Evolutionary conservation across 2,888 invertebrate genomes (phyloP).

Genomic region (Zele albiditarsus): DNA sequence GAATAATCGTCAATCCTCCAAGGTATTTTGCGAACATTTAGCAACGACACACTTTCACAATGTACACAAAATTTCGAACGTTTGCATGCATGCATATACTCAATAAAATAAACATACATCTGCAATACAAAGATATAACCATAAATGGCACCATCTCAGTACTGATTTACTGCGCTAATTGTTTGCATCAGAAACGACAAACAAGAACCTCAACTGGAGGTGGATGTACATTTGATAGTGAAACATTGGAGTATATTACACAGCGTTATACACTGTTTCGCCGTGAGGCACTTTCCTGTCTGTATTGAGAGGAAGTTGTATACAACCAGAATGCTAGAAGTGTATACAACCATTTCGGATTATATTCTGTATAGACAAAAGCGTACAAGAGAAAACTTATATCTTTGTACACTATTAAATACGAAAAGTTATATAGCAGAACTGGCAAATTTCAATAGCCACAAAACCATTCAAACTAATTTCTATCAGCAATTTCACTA

Average conservation of each 20-base stretch:
- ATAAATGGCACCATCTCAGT: neutral
- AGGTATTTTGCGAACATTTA: neutral
- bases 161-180: neutral
- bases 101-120: neutral
- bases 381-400: neutral
- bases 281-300: constrained; percentile 1
- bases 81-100: neutral
- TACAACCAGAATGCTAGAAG: neutral
- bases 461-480: constrained; percentile 1
- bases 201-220: neutral
- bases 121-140: neutral
- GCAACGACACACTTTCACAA: neutral
- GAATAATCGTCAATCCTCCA: neutral
- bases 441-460: neutral
- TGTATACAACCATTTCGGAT: neutral
- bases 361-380: constrained; percentile 6
- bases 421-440: neutral
- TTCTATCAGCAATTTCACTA: constrained; percentile 8
- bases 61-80: neutral
- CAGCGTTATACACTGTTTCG: neutral
- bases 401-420: neutral
- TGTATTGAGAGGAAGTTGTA: neutral
- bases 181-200: constrained; percentile 3
- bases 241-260: neutral
- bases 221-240: neutral